phyloP scores from a whole-genome alignment of 2,113 vertebrate genomes.

The Murina feae region DNA sequence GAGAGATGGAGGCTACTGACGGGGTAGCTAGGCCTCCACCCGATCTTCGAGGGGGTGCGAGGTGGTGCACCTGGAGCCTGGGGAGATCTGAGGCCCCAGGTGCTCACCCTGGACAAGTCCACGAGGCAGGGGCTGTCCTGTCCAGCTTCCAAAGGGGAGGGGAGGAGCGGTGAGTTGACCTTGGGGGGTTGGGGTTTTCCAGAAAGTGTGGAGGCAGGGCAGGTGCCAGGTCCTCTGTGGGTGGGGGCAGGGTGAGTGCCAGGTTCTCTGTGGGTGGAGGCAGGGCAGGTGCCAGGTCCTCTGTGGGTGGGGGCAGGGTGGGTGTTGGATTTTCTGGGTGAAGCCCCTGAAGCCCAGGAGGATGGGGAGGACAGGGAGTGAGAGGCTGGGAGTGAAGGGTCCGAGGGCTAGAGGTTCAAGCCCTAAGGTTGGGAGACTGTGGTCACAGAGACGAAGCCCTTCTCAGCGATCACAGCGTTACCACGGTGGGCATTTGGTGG shows the following conservation, averaged over 20 bases:
- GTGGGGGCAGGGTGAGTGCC: no score
- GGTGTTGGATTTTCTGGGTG: neutral
- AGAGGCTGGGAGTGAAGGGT: neutral
- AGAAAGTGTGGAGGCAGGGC: neutral
- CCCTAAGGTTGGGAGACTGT: neutral
- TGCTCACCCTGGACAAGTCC: neutral
- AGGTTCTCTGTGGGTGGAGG: neutral
- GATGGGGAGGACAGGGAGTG: neutral
- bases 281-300: neutral
- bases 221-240: neutral
- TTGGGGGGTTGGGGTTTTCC: neutral
- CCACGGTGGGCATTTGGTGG: neutral
- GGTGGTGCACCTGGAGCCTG: neutral
- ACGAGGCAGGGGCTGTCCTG: no score
- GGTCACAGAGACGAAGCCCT: neutral
- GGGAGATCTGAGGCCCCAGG: neutral
- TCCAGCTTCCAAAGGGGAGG: neutral
- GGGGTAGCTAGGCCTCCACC: neutral
- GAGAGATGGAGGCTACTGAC: neutral
- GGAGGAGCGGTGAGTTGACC: neutral
- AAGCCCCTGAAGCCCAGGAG: neutral
- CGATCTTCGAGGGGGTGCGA: neutral
- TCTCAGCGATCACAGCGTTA: neutral
- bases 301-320: neutral
- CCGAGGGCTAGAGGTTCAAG: neutral